These are phyloP conservation scores for Sprattus sprattus DNA, from an alignment of 2,113 vertebrate genomes.

Conservation along the genomic window DNA sequence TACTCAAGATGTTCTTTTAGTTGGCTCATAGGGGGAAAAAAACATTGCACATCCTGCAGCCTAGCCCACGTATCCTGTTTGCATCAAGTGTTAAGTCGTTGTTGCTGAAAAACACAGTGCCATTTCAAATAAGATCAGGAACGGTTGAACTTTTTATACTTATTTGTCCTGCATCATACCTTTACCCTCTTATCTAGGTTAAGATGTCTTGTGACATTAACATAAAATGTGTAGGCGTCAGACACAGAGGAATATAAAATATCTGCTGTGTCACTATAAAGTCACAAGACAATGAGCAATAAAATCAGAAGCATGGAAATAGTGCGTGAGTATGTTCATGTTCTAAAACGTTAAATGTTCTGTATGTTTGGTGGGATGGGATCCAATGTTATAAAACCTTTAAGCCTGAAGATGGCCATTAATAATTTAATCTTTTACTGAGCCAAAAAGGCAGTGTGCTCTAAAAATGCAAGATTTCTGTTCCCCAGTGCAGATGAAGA, in stretches of 20 bases:
- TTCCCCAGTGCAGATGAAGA: too few species aligned
- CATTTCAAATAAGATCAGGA: not conserved
- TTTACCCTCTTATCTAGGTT: not conserved
- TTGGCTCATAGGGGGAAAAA: not conserved
- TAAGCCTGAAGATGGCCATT: too few species aligned
- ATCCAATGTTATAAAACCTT: too few species aligned
- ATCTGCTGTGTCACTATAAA: not conserved
- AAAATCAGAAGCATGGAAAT: not conserved
- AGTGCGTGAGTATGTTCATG: not conserved
- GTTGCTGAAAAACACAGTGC: not conserved
- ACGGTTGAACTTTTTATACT: not conserved
- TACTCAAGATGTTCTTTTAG: not conserved
- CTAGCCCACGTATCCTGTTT: not conserved
- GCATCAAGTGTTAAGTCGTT: not conserved
- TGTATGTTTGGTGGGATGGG: too few species aligned
- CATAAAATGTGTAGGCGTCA: not conserved
- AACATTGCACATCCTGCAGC: not conserved
- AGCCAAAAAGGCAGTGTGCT: too few species aligned
- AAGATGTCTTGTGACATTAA: not conserved
- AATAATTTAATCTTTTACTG: too few species aligned
- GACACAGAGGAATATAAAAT: not conserved
- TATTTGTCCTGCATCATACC: not conserved
- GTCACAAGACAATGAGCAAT: not conserved
- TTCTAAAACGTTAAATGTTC: too few species aligned
- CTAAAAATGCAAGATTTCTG: too few species aligned